These are phyloP conservation scores for Mionectes macconnelli DNA, from an alignment of 2,113 vertebrate species.

Conservation along the genomic window DNA sequence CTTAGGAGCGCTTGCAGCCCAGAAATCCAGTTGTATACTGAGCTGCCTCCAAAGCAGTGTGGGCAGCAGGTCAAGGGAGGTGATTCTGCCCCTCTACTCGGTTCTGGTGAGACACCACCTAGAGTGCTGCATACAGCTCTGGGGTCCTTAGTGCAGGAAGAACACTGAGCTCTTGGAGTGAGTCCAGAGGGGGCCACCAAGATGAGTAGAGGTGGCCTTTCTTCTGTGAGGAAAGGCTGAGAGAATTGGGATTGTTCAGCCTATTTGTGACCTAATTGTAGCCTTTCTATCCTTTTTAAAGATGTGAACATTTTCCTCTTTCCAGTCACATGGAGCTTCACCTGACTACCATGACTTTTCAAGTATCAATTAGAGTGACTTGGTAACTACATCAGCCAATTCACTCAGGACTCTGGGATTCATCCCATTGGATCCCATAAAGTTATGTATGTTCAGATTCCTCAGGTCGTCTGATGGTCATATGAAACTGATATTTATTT, in stretches of 20 bases:
- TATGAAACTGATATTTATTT: background rate
- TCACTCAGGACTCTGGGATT: background rate
- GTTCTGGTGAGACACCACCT: no score
- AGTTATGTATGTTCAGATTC: background rate
- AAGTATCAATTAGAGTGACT: background rate
- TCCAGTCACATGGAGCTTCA: background rate
- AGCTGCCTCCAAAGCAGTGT: no score
- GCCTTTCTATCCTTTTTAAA: background rate
- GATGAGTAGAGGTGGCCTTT: no score
- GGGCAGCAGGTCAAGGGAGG: no score
- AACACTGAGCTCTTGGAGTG: no score
- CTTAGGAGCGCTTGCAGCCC: background rate
- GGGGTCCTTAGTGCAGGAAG: no score
- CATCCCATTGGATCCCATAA: background rate
- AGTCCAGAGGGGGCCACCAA: no score
- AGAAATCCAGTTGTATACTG: no score
- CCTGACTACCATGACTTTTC: background rate
- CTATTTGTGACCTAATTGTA: no score
- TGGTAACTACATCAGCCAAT: background rate
- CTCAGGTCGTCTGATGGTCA: background rate
- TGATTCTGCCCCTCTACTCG: no score
- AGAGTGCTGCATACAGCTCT: no score
- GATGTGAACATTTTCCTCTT: background rate
- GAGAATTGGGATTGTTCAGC: no score
- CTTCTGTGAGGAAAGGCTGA: background rate